Evolutionary conservation across 2,888 invertebrate genomes (phyloP), one percentile per base, ranked within the genome.

Genomic region (Nomada lathburiana): DNA sequence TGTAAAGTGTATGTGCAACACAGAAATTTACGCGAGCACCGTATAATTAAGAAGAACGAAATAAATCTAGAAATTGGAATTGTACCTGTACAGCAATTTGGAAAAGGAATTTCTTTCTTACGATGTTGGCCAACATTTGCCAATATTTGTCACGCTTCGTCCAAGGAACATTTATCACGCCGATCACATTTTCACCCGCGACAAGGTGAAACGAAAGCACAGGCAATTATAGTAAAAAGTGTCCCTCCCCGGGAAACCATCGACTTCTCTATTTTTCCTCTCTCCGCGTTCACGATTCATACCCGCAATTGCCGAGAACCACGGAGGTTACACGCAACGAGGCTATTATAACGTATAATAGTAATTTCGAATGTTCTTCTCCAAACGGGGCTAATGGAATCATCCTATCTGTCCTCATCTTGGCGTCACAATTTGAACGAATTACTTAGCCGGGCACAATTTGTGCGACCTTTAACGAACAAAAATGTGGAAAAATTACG

Each of bases 401-500:
- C 60, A 36, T 57, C 60, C 76, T 23, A 68, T 80, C 44, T 18
- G 36, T 82, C 75, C 52, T 65, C 67, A 52, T 82, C 47, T 29
- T 29, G n/a, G 36, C 59, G 20, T 42, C 64, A 26, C 63, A 59
- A 3, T 4, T 23, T 36, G 29, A 71, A 76, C 62, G 70, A 70
- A 83, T 76, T 70, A 47, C 57, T n/a, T 36, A 68, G 42, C 16
- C 52, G 13, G 42, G 62, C 26, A 62, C 82, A 50, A 82, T 82
- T 65, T 64, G 53, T 57, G 52, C 53, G n/a, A 3, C 18, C 26
- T 64, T 76, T 81, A 83, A 81, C 69, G 76, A 72, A 65, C 57
- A 76, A 59, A 79, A 82, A 84, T 76, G 76, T 64, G 64, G 64
- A 84, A 69, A 78, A 82, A 78, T 83, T 74, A 72, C 68, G 63